These are phyloP conservation scores for Acanthornis magna DNA, from an alignment of 2,797 vertebrate species.

Conservation along the genomic window DNA sequence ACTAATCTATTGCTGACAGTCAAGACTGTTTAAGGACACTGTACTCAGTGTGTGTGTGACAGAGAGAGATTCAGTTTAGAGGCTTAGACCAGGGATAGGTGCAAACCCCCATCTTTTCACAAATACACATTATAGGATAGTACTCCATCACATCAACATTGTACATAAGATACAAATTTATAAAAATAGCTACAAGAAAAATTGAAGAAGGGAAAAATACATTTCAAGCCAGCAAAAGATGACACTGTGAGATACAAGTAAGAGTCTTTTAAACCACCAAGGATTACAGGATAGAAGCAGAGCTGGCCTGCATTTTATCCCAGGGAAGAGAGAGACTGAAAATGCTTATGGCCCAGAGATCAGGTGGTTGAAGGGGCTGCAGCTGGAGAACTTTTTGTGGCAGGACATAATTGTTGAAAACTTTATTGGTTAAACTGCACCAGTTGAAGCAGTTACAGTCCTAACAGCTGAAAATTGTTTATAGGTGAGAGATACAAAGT, in stretches of 20 bases:
- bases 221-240: neutral
- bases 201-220: neutral
- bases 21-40: neutral
- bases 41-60: neutral
- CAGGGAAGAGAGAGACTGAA: neutral
- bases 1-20: neutral
- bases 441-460: neutral
- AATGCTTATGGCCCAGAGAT: neutral
- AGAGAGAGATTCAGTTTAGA: neutral
- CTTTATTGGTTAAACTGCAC: neutral
- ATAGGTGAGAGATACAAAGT: neutral
- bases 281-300: neutral
- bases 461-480: neutral
- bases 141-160: neutral
- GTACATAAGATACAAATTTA: neutral
- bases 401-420: neutral
- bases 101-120: neutral
- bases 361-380: neutral
- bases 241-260: neutral
- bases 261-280: neutral
- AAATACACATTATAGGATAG: neutral
- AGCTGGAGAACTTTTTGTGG: neutral
- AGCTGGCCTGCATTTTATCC: neutral
- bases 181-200: neutral
- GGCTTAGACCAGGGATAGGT: neutral